These are phyloP conservation scores for Cosmorhoe ocellata DNA, from an alignment of 2,888 invertebrate genomes.

Conservation along the genomic window DNA sequence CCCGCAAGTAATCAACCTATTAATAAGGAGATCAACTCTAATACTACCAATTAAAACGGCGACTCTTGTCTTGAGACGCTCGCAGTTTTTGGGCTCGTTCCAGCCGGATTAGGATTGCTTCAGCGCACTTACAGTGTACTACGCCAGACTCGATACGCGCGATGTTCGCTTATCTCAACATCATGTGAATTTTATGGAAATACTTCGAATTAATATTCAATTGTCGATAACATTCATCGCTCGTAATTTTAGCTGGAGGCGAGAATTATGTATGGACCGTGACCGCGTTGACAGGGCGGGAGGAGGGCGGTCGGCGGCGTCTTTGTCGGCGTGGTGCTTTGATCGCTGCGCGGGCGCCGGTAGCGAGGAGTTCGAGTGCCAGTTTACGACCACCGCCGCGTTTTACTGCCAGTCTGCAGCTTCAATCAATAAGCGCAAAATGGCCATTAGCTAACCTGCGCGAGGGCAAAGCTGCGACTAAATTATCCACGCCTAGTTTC, in stretches of 20 bases:
- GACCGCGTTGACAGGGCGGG: conserved; percentile 76
- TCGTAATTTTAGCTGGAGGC: conserved; percentile 70
- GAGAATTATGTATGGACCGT: conserved; percentile 64
- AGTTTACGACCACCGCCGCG: conserved; percentile 73
- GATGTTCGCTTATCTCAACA: conserved; percentile 43
- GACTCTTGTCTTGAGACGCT: conserved; percentile 74
- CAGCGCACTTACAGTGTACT: conserved; percentile 53
- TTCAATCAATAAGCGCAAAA: conserved; percentile 65
- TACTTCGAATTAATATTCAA: conserved; percentile 65
- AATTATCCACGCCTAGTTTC: conserved; percentile 47
- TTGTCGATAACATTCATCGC: conserved; percentile 68
- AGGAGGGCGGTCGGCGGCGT: conserved; percentile 53
- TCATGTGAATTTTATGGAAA: conserved; percentile 64
- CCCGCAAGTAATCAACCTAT: conserved; percentile 80
- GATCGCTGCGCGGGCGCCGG: conserved; percentile 73
- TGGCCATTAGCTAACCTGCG: conserved; percentile 53
- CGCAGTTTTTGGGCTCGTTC: conserved; percentile 80
- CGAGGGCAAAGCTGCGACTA: conserved; percentile 42
- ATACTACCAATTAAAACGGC: conserved; percentile 79
- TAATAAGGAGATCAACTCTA: conserved; percentile 77
- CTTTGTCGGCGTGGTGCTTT: conserved; percentile 72
- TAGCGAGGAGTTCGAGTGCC: conserved; percentile 66
- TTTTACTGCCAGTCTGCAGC: conserved; percentile 70
- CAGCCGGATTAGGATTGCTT: conserved; percentile 70
- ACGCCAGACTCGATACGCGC: conserved; percentile 38